A percentile compares a stretch with the other conserved stretches of the same genome.
Evolutionary conservation across 2,888 invertebrate species (phyloP).

Genomic region (Megalurothrips usitatus): DNA sequence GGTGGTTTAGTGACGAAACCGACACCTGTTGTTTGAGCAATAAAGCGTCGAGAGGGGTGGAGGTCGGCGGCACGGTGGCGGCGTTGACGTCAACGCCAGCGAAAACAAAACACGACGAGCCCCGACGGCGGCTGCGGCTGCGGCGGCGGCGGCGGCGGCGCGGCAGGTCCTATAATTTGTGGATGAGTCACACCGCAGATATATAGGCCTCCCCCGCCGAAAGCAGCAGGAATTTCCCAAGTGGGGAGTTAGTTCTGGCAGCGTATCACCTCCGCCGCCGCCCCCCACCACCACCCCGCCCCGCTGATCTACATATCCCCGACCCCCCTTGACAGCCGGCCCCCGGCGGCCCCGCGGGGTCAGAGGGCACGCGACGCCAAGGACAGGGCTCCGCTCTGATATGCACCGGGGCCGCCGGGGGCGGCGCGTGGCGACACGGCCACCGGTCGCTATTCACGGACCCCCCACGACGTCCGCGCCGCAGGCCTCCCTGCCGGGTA

Average conservation of each 20-base stretch:
- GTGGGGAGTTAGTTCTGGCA: conserved; percentile 21
- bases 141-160: no score
- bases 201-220: conserved; percentile 19
- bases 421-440: no score
- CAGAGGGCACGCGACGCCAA: background rate
- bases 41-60: background rate
- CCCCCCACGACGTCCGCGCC: no score
- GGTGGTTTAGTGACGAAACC: no score
- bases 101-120: background rate
- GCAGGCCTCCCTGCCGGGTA: no score
- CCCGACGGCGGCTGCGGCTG: background rate
- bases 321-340: background rate
- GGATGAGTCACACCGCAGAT: conserved; percentile 25
- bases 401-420: no score
- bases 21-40: no score
- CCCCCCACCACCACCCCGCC: no score
- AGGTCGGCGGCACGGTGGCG: background rate
- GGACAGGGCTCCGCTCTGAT: no score
- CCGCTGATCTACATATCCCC: background rate
- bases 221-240: conserved; percentile 23
- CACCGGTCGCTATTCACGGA: no score
- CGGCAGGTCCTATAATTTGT: background rate
- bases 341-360: background rate
- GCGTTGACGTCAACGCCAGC: background rate
- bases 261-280: background rate